Base-by-base conservation (phyloP, 2,113 vertebrate species). In the Lamprotornis superbus region DNA sequence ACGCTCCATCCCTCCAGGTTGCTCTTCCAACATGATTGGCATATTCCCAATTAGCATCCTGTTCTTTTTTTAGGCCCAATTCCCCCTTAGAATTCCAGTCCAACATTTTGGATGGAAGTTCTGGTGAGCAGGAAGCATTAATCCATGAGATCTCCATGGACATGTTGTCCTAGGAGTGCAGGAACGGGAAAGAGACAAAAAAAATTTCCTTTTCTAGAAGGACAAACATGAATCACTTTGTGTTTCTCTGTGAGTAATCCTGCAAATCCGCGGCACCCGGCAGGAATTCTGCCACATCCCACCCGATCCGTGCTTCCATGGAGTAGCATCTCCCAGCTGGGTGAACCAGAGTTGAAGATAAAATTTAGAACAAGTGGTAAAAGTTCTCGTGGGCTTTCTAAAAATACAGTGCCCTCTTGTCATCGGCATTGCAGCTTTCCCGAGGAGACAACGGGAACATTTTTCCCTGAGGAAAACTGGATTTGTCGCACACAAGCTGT, bases 241-340 rank as follows among this genome's bases (percentile, higher is more conserved):
- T 5, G 49, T 33, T 65, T 27, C 70, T 91, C 61, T 35, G 81
- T 89, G 92, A 94, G 87, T 90, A 87, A 96, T 56, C 52, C 93
- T 28, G 53, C 25, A 20, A 68, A 83, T 61, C 94, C 47, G n/a
- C 16, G 76, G 79, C 24, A 0, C 79, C 46, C n/a, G 24, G 63
- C 86, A 35, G 4, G 17, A 63, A n/a, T 31, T 78, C 73, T 82
- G 68, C 68, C 78, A 50, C 90, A 37, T 55, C 92, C 84, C 87
- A 52, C 92, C 69, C 70, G 0, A 25, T 68, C 83, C 18, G 9
- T 12, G 37, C 71, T 68, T 44, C 49, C n/a, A 0, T 0, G 30
- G 86, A 76, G 83, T 20, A 27, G 50, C 83, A 27, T 75, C 91
- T 87, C 77, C 33, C 37, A 15, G 74, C 81, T 60, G 86, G 79